Conservation (phyloP, 2,888 invertebrate species). For the Drosophila kambysellisi region DNA sequence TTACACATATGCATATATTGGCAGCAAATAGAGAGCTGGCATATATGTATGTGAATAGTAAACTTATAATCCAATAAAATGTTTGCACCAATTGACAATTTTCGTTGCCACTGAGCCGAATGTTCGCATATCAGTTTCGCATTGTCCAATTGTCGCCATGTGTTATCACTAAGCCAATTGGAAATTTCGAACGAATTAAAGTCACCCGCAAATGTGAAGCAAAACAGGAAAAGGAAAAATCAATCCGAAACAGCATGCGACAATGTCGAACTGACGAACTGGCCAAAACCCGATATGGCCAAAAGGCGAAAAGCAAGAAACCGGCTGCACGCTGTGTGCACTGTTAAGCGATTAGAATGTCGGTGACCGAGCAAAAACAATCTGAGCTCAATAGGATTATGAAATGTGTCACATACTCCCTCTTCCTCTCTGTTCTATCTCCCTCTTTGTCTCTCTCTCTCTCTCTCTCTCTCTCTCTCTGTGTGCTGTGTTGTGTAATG, state of each 20-base stretch:
- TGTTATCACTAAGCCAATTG: constrained; percentile 70
- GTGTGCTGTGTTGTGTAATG: constrained; percentile 12
- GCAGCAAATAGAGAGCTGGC: background rate
- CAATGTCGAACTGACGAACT: background rate
- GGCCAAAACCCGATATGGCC: background rate
- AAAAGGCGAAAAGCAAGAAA: constrained; percentile 20
- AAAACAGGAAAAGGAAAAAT: constrained; percentile 53
- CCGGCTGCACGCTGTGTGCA: constrained; percentile 55
- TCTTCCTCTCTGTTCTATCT: no score
- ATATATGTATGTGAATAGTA: constrained; percentile 22
- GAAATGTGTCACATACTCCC: constrained; percentile 35
- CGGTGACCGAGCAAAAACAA: constrained; percentile 55
- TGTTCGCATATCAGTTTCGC: constrained; percentile 79
- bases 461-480: background rate
- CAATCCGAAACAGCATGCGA: constrained; percentile 36
- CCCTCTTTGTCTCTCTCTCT: no score
- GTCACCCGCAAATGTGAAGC: constrained; percentile 46
- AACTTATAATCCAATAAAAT: constrained; percentile 48
- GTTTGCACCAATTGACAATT: constrained; percentile 76
- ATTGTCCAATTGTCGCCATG: constrained; percentile 79
- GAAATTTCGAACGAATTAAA: constrained; percentile 57
- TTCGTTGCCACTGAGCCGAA: constrained; percentile 71
- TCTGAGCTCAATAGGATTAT: constrained; percentile 60
- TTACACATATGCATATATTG: background rate
- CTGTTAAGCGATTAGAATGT: constrained; percentile 62